Base-by-base conservation (phyloP, 2,888 invertebrate species). In the Resseliella maxima region DNA sequence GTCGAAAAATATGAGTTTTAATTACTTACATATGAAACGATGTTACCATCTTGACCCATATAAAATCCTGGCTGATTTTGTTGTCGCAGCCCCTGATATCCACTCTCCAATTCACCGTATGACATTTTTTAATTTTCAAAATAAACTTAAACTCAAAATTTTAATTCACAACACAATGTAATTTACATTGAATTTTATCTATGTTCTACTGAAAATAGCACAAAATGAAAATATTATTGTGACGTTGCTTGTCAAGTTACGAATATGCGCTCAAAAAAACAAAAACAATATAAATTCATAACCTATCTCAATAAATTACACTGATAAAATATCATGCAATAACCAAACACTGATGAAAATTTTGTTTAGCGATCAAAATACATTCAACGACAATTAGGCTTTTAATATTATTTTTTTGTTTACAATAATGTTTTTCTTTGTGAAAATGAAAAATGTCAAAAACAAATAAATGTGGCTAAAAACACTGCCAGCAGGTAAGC, bases 81-180 rank as follows among this genome's bases (percentile, higher is more conserved):
- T 92, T 95, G 95, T 90, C 94, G 94, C 90, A 96, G 93, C 89
- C 95, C 97, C 93, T 96, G 97, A 92, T 97, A 97, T 89, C 97
- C 97, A 92, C 96, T 96, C 93, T 97, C 97, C 90, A 97, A 92
- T 93, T 97, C 97, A 91, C 96, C 96, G 92, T 97, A 97, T 91
- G 97, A 97, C 97, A 97, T 97, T 38, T 35, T 85, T 35, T 21
- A 3, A 27, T 72, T 3, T n/a, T 83, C 38, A 38, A 21, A 38
- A 10, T 83, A n/a, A n/a, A 0, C 18, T 31, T 18, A 21, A 5
- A 12, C 24, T 2, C 64, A 81, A 36, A 59, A 6, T n/a, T 59
- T 3, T n/a, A 3, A 59, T 12, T 59, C 59, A 59, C 2, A 3
- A 24, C 12, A 24, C 6, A 24, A 24, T 24, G 5, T 15, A 27